These are phyloP conservation scores for Gobio occitaniae DNA, from an alignment of 2,797 vertebrate genomes.

Conservation along the genomic window DNA sequence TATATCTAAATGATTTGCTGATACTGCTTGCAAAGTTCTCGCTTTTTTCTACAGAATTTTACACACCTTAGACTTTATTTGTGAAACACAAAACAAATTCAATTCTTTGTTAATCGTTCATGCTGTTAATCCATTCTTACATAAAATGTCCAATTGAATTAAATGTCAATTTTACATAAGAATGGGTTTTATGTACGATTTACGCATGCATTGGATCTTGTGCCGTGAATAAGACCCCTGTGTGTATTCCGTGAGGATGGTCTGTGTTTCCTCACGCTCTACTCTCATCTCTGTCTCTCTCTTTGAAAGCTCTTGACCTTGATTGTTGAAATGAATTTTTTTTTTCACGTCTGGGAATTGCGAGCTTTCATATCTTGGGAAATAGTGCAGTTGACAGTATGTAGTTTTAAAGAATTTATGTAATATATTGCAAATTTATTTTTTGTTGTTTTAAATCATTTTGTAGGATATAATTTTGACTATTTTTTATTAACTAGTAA, in stretches of 20 bases:
- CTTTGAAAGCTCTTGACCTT: slow-evolving; percentile 39
- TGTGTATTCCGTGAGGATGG: neutral
- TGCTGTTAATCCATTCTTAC: neutral
- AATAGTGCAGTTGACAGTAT: neutral
- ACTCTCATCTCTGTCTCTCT: neutral
- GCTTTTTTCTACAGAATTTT: neutral
- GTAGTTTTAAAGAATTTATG: neutral
- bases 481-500: neutral
- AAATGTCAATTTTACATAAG: neutral
- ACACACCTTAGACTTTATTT: neutral
- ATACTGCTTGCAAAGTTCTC: neutral
- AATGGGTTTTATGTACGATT: neutral
- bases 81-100: neutral
- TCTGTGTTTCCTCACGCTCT: slow-evolving; percentile 8
- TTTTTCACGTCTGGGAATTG: slow-evolving; percentile 20
- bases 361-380: neutral
- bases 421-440: neutral
- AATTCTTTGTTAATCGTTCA: neutral
- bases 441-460: neutral
- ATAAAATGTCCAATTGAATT: neutral
- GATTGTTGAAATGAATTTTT: slow-evolving; percentile 16
- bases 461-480: neutral
- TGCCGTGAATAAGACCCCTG: neutral
- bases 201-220: neutral
- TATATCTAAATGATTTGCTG: neutral